A percentile compares a stretch with the other conserved stretches of the same genome.
Conservation (phyloP, 2,888 invertebrate genomes). For the Andrena flavipes region DNA sequence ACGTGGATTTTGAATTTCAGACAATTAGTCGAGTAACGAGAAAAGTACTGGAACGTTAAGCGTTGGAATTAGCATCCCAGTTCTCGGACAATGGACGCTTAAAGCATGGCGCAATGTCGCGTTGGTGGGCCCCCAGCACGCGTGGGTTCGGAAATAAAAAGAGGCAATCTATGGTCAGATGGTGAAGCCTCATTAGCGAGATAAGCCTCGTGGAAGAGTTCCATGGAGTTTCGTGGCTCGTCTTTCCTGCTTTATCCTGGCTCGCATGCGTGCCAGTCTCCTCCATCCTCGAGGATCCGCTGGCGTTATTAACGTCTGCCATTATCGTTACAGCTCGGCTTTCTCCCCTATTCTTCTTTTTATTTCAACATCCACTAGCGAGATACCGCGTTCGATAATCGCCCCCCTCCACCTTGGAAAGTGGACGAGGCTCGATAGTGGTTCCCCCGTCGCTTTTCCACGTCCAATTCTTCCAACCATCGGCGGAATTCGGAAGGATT, state of each 20-base stretch:
- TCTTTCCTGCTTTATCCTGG: slow-evolving; percentile 30
- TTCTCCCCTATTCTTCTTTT: slow-evolving; percentile 21
- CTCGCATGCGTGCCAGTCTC: slow-evolving; percentile 16
- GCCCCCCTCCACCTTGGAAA: neutral
- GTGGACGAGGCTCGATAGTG: neutral
- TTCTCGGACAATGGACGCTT: neutral
- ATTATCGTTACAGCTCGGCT: slow-evolving; percentile 68
- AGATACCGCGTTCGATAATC: slow-evolving; percentile 63
- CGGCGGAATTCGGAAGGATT: slow-evolving; percentile 47
- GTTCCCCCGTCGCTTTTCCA: neutral
- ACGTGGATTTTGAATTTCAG: no score
- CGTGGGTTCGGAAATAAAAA: slow-evolving; percentile 20
- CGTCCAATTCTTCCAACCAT: neutral
- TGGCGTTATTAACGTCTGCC: slow-evolving; percentile 66
- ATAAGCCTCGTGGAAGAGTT: slow-evolving; percentile 71
- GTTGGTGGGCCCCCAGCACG: neutral
- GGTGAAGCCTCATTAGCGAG: slow-evolving; percentile 80
- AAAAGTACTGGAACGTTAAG: no score
- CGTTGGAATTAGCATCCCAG: no score
- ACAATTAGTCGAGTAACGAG: no score
- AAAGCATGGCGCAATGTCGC: slow-evolving; percentile 28
- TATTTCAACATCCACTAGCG: slow-evolving; percentile 41
- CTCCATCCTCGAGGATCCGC: slow-evolving; percentile 19
- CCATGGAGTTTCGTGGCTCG: slow-evolving; percentile 56
- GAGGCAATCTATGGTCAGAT: slow-evolving; percentile 70